phyloP scores from a whole-genome alignment of 2,888 invertebrate species.

The Allophyes oxyacanthae region DNA sequence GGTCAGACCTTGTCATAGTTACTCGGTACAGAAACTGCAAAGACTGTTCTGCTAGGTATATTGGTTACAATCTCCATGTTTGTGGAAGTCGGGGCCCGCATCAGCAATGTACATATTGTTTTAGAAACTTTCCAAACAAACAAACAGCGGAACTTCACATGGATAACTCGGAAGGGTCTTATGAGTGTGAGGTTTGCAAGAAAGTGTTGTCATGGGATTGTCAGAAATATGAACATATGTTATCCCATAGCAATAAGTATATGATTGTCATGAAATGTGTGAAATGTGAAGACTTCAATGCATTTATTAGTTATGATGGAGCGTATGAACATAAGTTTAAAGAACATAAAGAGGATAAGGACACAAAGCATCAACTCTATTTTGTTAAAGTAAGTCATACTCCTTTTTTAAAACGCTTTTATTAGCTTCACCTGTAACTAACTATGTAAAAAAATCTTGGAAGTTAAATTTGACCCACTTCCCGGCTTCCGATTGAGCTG shows the following conservation, averaged over 20 bases:
- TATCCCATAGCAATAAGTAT: constrained; percentile 61
- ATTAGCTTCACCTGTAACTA: no score
- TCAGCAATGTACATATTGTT: constrained; percentile 55
- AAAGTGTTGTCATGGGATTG: constrained; percentile 48
- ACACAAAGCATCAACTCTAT: not conserved
- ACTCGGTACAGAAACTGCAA: constrained; percentile 28
- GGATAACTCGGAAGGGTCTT: rapidly evolving
- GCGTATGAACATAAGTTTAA: constrained; percentile 29
- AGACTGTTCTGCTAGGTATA: constrained; percentile 23
- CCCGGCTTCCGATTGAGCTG: no score
- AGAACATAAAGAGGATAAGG: constrained; percentile 27
- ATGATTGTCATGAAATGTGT: constrained; percentile 59
- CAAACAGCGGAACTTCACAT: constrained; percentile 39
- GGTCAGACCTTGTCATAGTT: constrained; percentile 62
- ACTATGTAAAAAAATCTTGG: no score
- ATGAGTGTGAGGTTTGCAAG: constrained; percentile 59
- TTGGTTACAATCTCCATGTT: constrained; percentile 36
- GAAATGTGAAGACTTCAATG: constrained; percentile 44
- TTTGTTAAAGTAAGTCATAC: constrained; percentile 42
- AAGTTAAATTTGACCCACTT: no score
- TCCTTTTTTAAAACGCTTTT: no score
- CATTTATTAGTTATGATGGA: constrained; percentile 34
- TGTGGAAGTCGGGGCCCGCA: constrained; percentile 41
- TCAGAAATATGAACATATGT: constrained; percentile 61
- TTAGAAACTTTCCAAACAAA: constrained; percentile 50